Evolutionary conservation across 2,113 vertebrate genomes (phyloP).

Genomic region (Cyanocitta stelleri): DNA sequence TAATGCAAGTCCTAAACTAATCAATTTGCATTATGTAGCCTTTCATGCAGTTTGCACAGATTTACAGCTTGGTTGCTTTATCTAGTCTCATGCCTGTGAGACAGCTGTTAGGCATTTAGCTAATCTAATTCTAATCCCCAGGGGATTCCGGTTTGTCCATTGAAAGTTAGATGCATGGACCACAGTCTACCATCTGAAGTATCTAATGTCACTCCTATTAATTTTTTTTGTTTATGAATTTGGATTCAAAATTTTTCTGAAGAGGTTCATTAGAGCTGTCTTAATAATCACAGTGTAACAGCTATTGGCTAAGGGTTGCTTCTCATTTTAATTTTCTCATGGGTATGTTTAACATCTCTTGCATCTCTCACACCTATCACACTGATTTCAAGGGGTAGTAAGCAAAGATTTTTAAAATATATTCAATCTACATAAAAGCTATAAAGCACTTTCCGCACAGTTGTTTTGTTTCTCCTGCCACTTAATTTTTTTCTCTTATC

Average conservation of each 20-base stretch:
- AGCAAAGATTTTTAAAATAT: neutral
- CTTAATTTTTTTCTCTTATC: conserved; percentile 5
- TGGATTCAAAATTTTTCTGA: neutral
- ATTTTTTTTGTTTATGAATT: neutral
- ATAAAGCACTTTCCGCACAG: neutral
- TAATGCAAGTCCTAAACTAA: conserved; percentile 73
- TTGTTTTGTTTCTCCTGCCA: neutral
- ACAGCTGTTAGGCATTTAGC: conserved; percentile 75
- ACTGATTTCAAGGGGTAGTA: neutral
- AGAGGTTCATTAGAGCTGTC: neutral
- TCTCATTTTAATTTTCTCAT: conserved; percentile 32
- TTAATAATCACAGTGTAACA: neutral
- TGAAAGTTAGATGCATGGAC: conserved; percentile 8
- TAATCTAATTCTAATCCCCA: conserved; percentile 69
- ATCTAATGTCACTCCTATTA: neutral
- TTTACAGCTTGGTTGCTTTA: conserved; percentile 74
- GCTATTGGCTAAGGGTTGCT: neutral
- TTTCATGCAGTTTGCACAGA: conserved; percentile 71
- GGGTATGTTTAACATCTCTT: neutral
- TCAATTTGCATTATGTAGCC: conserved; percentile 71
- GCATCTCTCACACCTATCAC: neutral
- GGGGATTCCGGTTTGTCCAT: conserved; percentile 32
- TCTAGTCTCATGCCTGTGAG: conserved; percentile 66
- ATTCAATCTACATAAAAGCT: neutral
- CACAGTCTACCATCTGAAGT: neutral